Conservation (phyloP, 2,797 vertebrate genomes). For the Macroramphosus scolopax region DNA sequence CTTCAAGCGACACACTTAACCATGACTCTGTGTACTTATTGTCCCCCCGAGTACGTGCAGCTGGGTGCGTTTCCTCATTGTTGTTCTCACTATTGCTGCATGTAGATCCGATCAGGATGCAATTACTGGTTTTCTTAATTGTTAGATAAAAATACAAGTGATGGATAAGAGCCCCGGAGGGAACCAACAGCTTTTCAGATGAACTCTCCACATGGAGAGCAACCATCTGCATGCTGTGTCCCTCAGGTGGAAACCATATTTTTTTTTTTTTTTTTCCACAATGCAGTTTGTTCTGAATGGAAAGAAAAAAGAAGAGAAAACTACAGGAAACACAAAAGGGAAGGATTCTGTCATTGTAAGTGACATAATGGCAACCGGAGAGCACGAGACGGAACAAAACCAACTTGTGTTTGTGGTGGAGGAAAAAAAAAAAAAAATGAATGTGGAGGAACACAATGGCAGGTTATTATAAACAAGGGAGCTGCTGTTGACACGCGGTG, state of each 20-base stretch:
- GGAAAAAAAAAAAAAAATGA: constrained; percentile 31
- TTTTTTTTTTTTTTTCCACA: constrained; percentile 6
- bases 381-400: constrained; percentile 35
- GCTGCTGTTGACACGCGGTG: constrained; percentile 45
- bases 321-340: constrained; percentile 16
- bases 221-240: constrained; percentile 43
- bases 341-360: constrained; percentile 39
- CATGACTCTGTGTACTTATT: constrained; percentile 50
- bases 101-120: constrained; percentile 59
- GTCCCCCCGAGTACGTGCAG: constrained; percentile 49
- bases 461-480: constrained; percentile 66
- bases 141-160: constrained; percentile 52
- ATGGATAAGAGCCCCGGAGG: constrained; percentile 45
- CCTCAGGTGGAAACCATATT: constrained; percentile 47
- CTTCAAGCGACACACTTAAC: constrained; percentile 59
- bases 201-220: constrained; percentile 17
- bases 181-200: constrained; percentile 41
- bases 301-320: background rate
- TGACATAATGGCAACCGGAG: constrained; percentile 40
- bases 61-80: constrained; percentile 46
- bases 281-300: background rate
- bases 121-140: constrained; percentile 73
- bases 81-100: constrained; percentile 36
- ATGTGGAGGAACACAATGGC: constrained; percentile 63
- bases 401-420: constrained; percentile 37